Conservation (phyloP, 2,113 vertebrate species). For the Psittacara wagleri region DNA sequence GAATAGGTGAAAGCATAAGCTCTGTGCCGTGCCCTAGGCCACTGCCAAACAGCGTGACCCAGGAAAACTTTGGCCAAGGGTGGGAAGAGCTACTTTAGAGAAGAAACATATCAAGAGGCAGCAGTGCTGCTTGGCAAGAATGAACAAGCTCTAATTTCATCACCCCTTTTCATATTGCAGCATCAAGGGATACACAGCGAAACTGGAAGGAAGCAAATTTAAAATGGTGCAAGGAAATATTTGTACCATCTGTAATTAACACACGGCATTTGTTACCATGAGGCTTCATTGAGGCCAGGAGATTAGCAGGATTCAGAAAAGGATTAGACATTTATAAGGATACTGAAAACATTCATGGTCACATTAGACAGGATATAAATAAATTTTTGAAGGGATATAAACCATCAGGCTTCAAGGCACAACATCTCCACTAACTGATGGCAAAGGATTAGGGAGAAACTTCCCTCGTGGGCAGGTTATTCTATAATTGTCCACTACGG, state of each 20-base stretch:
- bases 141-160: background rate
- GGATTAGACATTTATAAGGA: slow-evolving; percentile 60
- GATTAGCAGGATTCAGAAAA: slow-evolving; percentile 64
- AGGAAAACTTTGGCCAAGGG: background rate
- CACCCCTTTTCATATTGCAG: background rate
- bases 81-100: background rate
- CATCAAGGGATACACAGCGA: slow-evolving; percentile 2
- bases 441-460: slow-evolving; percentile 1
- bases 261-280: slow-evolving; percentile 47
- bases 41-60: background rate
- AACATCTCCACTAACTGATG: slow-evolving; percentile 36
- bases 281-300: slow-evolving; percentile 34
- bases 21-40: background rate
- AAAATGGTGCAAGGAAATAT: slow-evolving; percentile 48
- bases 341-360: slow-evolving; percentile 44
- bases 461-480: slow-evolving; percentile 34
- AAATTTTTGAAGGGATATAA: slow-evolving; percentile 56
- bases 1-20: background rate
- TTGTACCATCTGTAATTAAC: slow-evolving; percentile 46
- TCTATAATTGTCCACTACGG: slow-evolving; percentile 29
- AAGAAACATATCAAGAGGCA: background rate
- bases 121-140: background rate
- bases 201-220: slow-evolving; percentile 1
- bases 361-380: slow-evolving; percentile 62
- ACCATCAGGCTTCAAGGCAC: slow-evolving; percentile 39